Base-by-base conservation (phyloP, 1,140 invertebrate genomes). In the Paraescarpia echinospica region DNA sequence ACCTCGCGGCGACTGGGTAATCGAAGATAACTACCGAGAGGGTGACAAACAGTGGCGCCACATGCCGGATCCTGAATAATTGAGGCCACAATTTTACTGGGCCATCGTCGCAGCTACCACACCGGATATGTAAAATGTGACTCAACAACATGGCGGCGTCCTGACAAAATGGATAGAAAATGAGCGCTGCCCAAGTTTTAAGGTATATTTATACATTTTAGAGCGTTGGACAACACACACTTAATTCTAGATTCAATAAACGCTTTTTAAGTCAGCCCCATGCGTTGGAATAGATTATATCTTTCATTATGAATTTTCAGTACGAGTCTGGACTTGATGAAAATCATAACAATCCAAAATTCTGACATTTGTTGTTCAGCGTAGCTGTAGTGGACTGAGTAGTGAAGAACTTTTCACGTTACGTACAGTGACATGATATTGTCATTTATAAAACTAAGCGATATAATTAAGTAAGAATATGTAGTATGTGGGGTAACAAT, bases 161-260 rank as follows among this genome's bases (percentile, higher is more conserved):
- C 59, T 77, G 59, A 77, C 59, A 77, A 77, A 77, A 77, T 77
- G 59, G 59, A 77, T 77, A 77, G 59, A 77, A 77, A 77, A 77
- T 77, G 59, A 77, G 59, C 59, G 59, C 59, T 77, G 59, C 59
- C 59, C 59, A 77, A 77, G 59, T 77, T 77, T 77, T 77, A 77
- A 77, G 59, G 59, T 77, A 77, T 18, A 77, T 77, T 77, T 77
- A 27, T 18, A 77, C 59, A 77, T 77, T 77, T 77, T 27, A 77
- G 27, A 14, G 59, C 59, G 27, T 77, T 77, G 14, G 27, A 77
- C 59, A 77, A 77, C 59, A 77, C 9, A 77, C 27, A 77, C 22
- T 77, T 77, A 6, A 77, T 77, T 77, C 59, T 77, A 77, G 14
- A 31, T 77, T 77, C 14, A 77, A 22, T 77, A 77, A 31, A 77